Conservation (phyloP, 2,888 invertebrate species). For the Congeria kusceri region DNA sequence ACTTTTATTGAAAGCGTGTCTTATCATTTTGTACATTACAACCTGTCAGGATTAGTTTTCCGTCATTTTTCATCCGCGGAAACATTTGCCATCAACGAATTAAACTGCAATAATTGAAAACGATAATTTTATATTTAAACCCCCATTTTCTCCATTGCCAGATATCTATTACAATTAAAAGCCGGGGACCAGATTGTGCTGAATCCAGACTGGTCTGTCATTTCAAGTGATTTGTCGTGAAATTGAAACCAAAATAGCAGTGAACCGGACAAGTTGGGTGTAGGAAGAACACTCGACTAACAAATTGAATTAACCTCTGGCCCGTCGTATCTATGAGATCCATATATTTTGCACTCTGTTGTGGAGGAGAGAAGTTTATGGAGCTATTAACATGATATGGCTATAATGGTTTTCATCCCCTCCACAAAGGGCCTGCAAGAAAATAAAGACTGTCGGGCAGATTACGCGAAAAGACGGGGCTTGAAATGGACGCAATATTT, state of each 20-base stretch:
- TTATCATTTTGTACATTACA: slow-evolving; percentile 32
- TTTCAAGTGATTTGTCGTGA: slow-evolving; percentile 45
- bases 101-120: slow-evolving; percentile 50
- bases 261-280: slow-evolving; percentile 47
- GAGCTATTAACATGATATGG: too few species aligned
- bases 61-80: slow-evolving; percentile 14
- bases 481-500: too few species aligned
- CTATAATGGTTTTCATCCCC: too few species aligned
- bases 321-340: slow-evolving; percentile 52
- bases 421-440: too few species aligned
- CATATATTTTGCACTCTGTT: slow-evolving; percentile 55
- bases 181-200: slow-evolving; percentile 22
- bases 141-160: slow-evolving; percentile 28
- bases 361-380: too few species aligned
- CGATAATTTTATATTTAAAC: slow-evolving; percentile 53
- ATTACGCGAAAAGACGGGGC: too few species aligned
- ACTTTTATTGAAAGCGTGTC: slow-evolving; percentile 47
- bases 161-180: slow-evolving; percentile 28
- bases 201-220: slow-evolving; percentile 30
- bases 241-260: slow-evolving; percentile 47
- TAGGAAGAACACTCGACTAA: slow-evolving; percentile 49
- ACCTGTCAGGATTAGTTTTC: slow-evolving; percentile 41
- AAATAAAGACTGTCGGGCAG: too few species aligned
- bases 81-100: slow-evolving; percentile 39
- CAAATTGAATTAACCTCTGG: slow-evolving; percentile 60